These are phyloP conservation scores for Caracal caracal DNA, from an alignment of 2,113 vertebrate species.

Conservation along the genomic window DNA sequence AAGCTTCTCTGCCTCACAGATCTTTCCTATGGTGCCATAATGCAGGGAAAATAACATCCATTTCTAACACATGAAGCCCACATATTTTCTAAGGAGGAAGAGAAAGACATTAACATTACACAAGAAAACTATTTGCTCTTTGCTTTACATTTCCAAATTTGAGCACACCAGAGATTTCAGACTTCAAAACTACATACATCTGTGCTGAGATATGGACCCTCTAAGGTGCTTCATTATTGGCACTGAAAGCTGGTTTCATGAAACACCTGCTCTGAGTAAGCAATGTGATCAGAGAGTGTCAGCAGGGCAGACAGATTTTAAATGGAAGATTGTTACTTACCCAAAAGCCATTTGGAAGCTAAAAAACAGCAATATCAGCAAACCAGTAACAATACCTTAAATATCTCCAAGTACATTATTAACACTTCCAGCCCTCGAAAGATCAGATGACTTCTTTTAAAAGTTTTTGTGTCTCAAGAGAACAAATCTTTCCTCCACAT, in stretches of 20 bases:
- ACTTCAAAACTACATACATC: slow-evolving; percentile 70
- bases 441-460: not conserved
- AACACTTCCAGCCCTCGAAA: slow-evolving; percentile 18
- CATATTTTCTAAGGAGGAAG: slow-evolving; percentile 67
- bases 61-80: slow-evolving; percentile 69
- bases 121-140: slow-evolving; percentile 74
- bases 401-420: slow-evolving; percentile 48
- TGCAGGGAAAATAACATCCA: slow-evolving; percentile 72
- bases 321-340: slow-evolving; percentile 61
- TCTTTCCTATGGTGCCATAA: slow-evolving; percentile 77
- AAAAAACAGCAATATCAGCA: slow-evolving; percentile 72
- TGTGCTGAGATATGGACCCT: slow-evolving; percentile 63
- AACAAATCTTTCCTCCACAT: not conserved
- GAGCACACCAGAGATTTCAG: slow-evolving; percentile 65
- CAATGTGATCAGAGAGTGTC: slow-evolving; percentile 52
- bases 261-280: slow-evolving; percentile 76
- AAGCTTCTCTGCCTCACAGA: slow-evolving; percentile 78
- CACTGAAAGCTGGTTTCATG: slow-evolving; percentile 73
- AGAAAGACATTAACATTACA: slow-evolving; percentile 69
- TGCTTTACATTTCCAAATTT: slow-evolving; percentile 61
- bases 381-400: slow-evolving; percentile 60
- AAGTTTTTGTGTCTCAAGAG: slow-evolving; percentile 57
- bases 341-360: slow-evolving; percentile 71
- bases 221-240: slow-evolving; percentile 71
- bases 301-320: slow-evolving; percentile 68